These are phyloP conservation scores for Gymnosoma rotundatum DNA, from an alignment of 2,888 invertebrate genomes.

Conservation along the genomic window DNA sequence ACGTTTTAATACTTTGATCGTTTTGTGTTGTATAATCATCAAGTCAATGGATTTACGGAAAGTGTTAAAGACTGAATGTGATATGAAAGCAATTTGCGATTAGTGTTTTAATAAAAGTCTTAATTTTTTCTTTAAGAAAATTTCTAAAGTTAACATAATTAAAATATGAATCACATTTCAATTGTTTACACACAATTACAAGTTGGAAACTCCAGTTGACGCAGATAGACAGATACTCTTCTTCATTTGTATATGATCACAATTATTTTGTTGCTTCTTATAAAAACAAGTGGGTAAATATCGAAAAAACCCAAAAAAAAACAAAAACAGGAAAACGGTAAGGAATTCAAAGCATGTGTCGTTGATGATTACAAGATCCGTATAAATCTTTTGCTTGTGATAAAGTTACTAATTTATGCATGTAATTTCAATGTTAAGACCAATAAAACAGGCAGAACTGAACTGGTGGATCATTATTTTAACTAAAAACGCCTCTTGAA, in stretches of 20 bases:
- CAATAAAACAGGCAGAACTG: slow-evolving; percentile 1
- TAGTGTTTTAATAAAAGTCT: background rate
- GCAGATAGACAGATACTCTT: background rate
- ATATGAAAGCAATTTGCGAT: slow-evolving; percentile 31
- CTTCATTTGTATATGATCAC: background rate
- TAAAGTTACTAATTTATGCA: background rate
- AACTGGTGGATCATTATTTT: background rate
- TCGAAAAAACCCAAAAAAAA: background rate
- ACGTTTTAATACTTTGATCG: slow-evolving; percentile 8
- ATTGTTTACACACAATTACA: slow-evolving; percentile 2
- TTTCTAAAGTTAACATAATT: background rate
- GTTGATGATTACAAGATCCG: background rate
- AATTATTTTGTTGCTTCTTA: slow-evolving; percentile 19
- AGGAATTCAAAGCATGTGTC: slow-evolving; percentile 34
- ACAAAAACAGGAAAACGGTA: background rate
- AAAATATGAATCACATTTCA: slow-evolving; percentile 37
- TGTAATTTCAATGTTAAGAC: background rate
- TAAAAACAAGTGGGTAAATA: slow-evolving; percentile 39
- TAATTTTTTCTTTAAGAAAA: background rate
- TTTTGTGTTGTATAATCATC: slow-evolving; percentile 38
- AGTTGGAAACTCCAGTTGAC: background rate
- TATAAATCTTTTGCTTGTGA: background rate
- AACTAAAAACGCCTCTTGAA: slow-evolving; percentile 14
- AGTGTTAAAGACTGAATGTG: slow-evolving; percentile 28
- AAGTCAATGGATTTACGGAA: slow-evolving; percentile 27